These are phyloP conservation scores for Leucania comma DNA, from an alignment of 2,888 invertebrate genomes.

Conservation along the genomic window DNA sequence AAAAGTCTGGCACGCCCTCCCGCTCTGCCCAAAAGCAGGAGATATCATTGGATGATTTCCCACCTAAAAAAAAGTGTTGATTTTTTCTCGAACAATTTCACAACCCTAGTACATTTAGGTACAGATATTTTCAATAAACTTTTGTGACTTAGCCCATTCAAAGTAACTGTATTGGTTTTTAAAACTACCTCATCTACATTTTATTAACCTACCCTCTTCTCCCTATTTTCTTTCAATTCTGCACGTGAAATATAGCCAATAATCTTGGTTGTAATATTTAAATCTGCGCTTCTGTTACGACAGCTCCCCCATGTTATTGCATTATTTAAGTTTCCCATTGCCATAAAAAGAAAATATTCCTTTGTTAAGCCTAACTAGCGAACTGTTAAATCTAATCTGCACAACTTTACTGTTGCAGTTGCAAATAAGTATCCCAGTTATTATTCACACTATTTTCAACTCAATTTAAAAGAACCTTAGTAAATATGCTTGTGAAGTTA, in stretches of 20 bases:
- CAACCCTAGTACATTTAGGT: too few species aligned
- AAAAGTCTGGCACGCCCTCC: too few species aligned
- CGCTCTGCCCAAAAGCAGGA: too few species aligned
- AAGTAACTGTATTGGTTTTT: background rate
- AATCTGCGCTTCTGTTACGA: conserved; percentile 71
- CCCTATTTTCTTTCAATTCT: conserved; percentile 34
- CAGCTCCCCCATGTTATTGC: conserved; percentile 71
- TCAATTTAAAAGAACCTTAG: conserved; percentile 48
- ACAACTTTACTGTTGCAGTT: conserved; percentile 73
- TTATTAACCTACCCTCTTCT: conserved; percentile 15
- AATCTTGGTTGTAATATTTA: conserved; percentile 77
- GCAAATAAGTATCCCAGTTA: conserved; percentile 79
- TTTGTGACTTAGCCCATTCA: background rate
- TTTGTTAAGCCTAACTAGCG: conserved; percentile 70
- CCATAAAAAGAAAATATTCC: conserved; percentile 56
- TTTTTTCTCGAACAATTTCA: too few species aligned
- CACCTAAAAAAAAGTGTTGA: too few species aligned
- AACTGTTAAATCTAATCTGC: conserved; percentile 78
- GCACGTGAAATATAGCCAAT: conserved; percentile 57
- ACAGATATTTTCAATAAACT: background rate
- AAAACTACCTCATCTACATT: conserved; percentile 20
- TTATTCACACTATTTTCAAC: conserved; percentile 75
- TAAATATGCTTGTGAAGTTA: conserved; percentile 21
- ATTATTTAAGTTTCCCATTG: conserved; percentile 65
- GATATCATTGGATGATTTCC: too few species aligned